Conservation (phyloP, 2,888 invertebrate genomes). For the Hypomecis atomaria region DNA sequence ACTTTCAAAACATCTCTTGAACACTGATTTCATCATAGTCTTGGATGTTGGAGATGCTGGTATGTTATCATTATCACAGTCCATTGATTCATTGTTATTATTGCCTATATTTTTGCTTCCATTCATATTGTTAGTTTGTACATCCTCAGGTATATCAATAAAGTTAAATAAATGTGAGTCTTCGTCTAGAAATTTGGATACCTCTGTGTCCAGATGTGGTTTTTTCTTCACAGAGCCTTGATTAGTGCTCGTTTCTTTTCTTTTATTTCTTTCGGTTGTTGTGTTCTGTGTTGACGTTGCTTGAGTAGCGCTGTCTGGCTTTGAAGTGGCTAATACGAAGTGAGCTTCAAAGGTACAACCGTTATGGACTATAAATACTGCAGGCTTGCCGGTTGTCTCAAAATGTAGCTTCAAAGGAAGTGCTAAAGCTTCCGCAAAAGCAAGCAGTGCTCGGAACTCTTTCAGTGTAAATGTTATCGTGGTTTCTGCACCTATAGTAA, state of each 20-base stretch:
- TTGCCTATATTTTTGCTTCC: constrained; percentile 38
- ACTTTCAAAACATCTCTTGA: constrained; percentile 89
- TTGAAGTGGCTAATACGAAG: constrained; percentile 92
- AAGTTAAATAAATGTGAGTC: constrained; percentile 80
- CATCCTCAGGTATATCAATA: constrained; percentile 72
- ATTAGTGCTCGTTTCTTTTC: constrained; percentile 55
- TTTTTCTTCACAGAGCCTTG: constrained; percentile 64
- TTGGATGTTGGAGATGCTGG: constrained; percentile 86
- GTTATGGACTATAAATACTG: constrained; percentile 90
- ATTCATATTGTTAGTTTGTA: constrained; percentile 37
- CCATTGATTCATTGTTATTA: constrained; percentile 50
- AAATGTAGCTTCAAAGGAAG: constrained; percentile 89
- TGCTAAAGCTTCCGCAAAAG: constrained; percentile 90
- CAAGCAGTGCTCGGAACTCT: constrained; percentile 91
- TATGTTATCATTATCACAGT: constrained; percentile 82
- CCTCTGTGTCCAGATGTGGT: constrained; percentile 68
- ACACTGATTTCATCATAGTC: constrained; percentile 86
- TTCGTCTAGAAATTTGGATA: constrained; percentile 74
- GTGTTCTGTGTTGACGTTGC: constrained; percentile 71
- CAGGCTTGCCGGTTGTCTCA: constrained; percentile 91
- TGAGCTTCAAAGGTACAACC: constrained; percentile 90
- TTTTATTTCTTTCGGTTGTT: constrained; percentile 60
- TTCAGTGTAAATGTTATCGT: constrained; percentile 93
- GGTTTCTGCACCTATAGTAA: constrained; percentile 86
- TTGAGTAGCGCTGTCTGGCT: constrained; percentile 80